Percentiles rank a stretch among this genome's conserved stretches.
Conservation (phyloP, 2,888 invertebrate species). For the Hyalella azteca region DNA sequence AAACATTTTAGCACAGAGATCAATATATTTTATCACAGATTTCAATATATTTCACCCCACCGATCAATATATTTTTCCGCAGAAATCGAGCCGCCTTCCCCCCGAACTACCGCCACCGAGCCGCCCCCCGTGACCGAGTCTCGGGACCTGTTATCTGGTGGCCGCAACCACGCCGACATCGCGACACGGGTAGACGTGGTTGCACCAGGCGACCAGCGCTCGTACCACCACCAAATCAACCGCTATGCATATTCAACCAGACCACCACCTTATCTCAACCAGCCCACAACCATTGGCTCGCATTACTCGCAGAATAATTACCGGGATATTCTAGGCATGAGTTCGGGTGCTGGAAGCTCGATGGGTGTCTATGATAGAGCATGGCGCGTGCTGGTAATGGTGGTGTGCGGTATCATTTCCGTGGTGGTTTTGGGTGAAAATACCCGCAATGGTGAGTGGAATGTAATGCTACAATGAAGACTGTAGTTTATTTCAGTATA, state of each 20-base stretch:
- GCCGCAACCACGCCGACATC: not conserved
- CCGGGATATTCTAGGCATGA: conserved; percentile 24
- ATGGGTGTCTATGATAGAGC: not conserved
- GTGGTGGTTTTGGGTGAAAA: conserved; percentile 2
- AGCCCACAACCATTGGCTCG: not conserved
- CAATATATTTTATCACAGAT: too few species aligned
- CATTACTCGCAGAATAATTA: conserved; percentile 8
- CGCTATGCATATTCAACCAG: not conserved
- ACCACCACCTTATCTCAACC: not conserved
- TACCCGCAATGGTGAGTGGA: not conserved
- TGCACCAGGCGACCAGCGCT: not conserved
- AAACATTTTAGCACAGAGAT: too few species aligned
- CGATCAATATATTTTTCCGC: too few species aligned
- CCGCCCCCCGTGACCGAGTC: conserved; percentile 27
- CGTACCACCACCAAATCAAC: not conserved
- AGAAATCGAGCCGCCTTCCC: conserved; percentile 43
- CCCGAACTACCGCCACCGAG: conserved; percentile 38
- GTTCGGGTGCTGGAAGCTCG: not conserved
- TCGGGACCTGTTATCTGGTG: not conserved
- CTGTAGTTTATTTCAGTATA: too few species aligned
- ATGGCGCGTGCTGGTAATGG: not conserved
- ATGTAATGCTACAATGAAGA: conserved; percentile 3
- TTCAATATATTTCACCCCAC: too few species aligned
- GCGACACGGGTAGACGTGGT: not conserved
- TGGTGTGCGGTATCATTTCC: not conserved